Conservation (phyloP, 2,113 vertebrate genomes). For the Ochotona princeps region DNA sequence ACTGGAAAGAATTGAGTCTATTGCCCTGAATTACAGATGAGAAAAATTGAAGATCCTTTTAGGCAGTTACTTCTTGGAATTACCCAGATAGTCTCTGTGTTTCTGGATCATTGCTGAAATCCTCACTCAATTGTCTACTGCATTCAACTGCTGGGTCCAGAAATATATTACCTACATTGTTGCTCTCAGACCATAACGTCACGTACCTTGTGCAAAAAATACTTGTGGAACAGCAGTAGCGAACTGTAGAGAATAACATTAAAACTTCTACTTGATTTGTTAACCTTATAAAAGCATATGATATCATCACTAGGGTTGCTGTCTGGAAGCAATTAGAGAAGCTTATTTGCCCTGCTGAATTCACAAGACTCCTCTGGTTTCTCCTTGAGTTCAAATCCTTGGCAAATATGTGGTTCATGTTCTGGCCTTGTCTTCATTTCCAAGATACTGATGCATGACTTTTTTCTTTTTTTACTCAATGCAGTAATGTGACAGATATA, state of each 20-base stretch:
- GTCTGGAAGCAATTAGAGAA: background rate
- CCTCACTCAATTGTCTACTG: background rate
- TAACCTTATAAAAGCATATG: background rate
- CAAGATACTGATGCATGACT: background rate
- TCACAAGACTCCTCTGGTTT: background rate
- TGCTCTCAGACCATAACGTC: background rate
- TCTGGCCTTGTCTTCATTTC: background rate
- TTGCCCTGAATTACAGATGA: background rate
- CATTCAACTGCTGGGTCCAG: background rate
- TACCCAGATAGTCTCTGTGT: background rate
- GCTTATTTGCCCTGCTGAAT: background rate
- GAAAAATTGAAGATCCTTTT: background rate
- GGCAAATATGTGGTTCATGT: background rate
- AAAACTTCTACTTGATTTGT: conserved; percentile 40
- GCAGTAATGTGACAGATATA: background rate
- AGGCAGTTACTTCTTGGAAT: background rate
- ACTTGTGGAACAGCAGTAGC: background rate
- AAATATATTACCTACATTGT: background rate
- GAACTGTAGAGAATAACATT: background rate
- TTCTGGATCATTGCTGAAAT: background rate
- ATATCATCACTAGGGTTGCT: background rate
- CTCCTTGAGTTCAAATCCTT: background rate
- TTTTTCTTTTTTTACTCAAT: background rate
- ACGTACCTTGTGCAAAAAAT: background rate
- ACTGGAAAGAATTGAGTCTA: background rate